phyloP scores from a whole-genome alignment of 1,140 invertebrate species.

The Babylonia areolata region DNA sequence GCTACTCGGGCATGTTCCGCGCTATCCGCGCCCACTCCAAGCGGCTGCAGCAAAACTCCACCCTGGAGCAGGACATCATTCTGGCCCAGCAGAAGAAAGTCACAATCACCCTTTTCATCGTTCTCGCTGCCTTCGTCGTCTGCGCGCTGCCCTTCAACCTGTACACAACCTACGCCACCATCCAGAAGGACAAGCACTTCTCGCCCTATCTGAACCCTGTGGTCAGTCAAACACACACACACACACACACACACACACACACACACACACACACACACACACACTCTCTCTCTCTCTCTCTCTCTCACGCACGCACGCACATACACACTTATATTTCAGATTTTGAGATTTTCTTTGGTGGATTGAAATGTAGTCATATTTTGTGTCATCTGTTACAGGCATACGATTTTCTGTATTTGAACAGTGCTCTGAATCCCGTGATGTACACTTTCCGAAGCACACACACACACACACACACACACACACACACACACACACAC shows the following conservation, averaged over 20 bases:
- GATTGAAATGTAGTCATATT: no score
- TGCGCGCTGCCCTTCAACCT: constrained; percentile 77
- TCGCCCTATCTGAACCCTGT: constrained; percentile 74
- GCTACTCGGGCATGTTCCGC: constrained; percentile 76
- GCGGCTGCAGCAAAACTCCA: constrained; percentile 66
- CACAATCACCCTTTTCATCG: constrained; percentile 76
- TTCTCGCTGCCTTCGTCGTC: constrained; percentile 75
- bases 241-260: not conserved
- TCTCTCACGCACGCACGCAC: not conserved
- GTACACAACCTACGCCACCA: constrained; percentile 73
- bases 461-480: no score
- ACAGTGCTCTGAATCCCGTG: constrained; percentile 77
- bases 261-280: not conserved
- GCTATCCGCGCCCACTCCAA: constrained; percentile 75
- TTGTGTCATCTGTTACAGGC: constrained; percentile 61
- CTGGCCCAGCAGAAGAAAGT: constrained; percentile 77
- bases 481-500: no score
- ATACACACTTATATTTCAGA: no score
- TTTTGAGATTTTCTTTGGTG: no score
- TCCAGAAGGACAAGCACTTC: constrained; percentile 68
- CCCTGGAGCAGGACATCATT: constrained; percentile 66
- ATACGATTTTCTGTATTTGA: constrained; percentile 77
- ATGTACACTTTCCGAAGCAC: constrained; percentile 77
- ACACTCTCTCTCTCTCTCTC: not conserved
- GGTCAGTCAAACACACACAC: constrained; percentile 67